These are phyloP conservation scores for Micronisus gabar DNA, from an alignment of 2,113 vertebrate genomes.

Conservation along the genomic window DNA sequence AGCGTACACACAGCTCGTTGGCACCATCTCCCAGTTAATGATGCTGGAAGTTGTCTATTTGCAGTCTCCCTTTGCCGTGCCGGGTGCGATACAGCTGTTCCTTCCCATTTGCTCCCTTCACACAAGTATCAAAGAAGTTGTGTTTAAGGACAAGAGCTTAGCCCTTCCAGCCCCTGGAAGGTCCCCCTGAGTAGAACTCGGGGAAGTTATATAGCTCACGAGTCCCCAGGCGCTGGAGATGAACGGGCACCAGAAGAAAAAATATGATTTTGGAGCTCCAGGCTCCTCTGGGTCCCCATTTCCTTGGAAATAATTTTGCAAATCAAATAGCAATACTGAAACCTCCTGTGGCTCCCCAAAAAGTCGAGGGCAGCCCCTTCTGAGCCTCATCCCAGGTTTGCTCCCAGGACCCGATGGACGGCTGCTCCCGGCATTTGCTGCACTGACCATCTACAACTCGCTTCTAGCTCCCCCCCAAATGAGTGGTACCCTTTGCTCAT, in stretches of 20 bases:
- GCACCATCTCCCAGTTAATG: not conserved
- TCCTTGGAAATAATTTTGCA: not conserved
- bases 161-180: not conserved
- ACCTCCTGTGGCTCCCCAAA: not conserved
- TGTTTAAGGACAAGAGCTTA: not conserved
- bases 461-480: not conserved
- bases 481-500: not conserved
- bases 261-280: not conserved
- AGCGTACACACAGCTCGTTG: not conserved
- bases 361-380: not conserved
- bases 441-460: accelerated
- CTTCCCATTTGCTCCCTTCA: not conserved
- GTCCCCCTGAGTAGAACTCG: accelerated
- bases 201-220: accelerated
- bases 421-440: not conserved
- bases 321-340: not conserved
- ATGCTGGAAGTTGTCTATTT: not conserved
- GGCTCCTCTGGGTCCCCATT: not conserved
- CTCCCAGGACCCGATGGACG: accelerated
- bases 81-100: not conserved
- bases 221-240: not conserved
- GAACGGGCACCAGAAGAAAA: not conserved
- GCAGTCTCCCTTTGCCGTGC: not conserved
- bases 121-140: not conserved
- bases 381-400: not conserved